Percentiles rank a stretch among this genome's conserved stretches.
These are phyloP conservation scores for Sebastes jordani DNA, from an alignment of 2,797 vertebrate genomes.

Conservation along the genomic window DNA sequence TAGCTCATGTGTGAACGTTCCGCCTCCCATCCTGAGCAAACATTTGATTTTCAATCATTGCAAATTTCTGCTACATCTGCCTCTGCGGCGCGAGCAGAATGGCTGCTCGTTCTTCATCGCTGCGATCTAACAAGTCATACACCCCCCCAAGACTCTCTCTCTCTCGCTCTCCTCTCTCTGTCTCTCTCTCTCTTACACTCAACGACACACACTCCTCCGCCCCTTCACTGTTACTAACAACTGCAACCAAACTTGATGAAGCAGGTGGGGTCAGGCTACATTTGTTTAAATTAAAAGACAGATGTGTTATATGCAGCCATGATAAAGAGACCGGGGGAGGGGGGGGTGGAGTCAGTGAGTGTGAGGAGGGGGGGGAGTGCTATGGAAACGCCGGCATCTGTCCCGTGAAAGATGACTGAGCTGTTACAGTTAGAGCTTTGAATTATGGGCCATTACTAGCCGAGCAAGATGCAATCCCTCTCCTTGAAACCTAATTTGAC, in stretches of 20 bases:
- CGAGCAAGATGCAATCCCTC: constrained; percentile 59
- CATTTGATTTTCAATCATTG: constrained; percentile 54
- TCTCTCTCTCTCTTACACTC: background rate
- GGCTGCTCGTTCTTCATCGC: constrained; percentile 38
- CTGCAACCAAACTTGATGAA: constrained; percentile 71
- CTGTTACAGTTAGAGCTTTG: constrained; percentile 67
- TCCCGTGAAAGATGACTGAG: constrained; percentile 71
- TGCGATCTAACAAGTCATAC: constrained; percentile 20
- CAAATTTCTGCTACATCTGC: constrained; percentile 45
- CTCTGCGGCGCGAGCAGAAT: constrained; percentile 13
- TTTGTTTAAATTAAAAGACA: constrained; percentile 72
- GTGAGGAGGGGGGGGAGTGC: background rate
- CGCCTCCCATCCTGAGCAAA: constrained; percentile 29
- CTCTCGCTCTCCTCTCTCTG: background rate
- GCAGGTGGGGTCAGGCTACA: constrained; percentile 68
- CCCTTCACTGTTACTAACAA: constrained; percentile 41
- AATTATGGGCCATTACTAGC: constrained; percentile 72
- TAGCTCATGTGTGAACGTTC: background rate
- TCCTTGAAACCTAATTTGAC: constrained; percentile 67
- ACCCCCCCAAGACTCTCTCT: background rate
- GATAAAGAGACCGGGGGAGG: constrained; percentile 45
- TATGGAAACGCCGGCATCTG: constrained; percentile 58
- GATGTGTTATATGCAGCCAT: constrained; percentile 56
- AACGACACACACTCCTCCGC: constrained; percentile 3
- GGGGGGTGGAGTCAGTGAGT: background rate